A percentile compares a stretch with the other conserved stretches of the same genome.
phyloP scores from a whole-genome alignment of 2,797 vertebrate species.

The Erethizon dorsatum region DNA sequence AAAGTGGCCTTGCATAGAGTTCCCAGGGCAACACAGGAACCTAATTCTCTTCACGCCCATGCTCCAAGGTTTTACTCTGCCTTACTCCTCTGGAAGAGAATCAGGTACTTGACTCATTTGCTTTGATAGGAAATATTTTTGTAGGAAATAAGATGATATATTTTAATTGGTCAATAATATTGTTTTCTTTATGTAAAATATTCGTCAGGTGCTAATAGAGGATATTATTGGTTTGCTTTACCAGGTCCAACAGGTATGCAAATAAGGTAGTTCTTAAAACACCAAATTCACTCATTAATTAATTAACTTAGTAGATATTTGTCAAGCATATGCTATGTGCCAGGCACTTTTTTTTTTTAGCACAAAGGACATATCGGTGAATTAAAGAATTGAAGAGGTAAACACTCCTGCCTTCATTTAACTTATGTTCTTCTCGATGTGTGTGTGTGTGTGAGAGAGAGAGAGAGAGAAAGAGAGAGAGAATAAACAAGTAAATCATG shows the following conservation, averaged over 20 bases:
- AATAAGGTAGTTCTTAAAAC: not conserved
- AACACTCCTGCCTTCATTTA: not conserved
- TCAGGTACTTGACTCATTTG: not conserved
- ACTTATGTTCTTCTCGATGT: not conserved
- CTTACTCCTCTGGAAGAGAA: not conserved
- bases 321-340: not conserved
- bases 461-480: not conserved
- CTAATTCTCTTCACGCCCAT: not conserved
- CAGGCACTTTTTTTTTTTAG: not conserved
- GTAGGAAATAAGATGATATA: not conserved
- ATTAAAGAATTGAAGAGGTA: not conserved
- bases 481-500: not conserved
- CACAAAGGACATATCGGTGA: not conserved
- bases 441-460: not conserved
- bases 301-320: slow-evolving; percentile 26
- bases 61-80: not conserved
- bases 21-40: not conserved
- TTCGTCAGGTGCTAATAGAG: slow-evolving; percentile 9
- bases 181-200: slow-evolving; percentile 59
- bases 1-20: not conserved
- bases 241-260: not conserved
- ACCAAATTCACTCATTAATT: not conserved
- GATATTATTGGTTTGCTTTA: slow-evolving; percentile 12
- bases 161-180: slow-evolving; percentile 29
- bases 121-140: slow-evolving; percentile 12